These are phyloP conservation scores for Tokudaia tokunoshimensis DNA, from an alignment of 2,797 vertebrate genomes.

Conservation along the genomic window DNA sequence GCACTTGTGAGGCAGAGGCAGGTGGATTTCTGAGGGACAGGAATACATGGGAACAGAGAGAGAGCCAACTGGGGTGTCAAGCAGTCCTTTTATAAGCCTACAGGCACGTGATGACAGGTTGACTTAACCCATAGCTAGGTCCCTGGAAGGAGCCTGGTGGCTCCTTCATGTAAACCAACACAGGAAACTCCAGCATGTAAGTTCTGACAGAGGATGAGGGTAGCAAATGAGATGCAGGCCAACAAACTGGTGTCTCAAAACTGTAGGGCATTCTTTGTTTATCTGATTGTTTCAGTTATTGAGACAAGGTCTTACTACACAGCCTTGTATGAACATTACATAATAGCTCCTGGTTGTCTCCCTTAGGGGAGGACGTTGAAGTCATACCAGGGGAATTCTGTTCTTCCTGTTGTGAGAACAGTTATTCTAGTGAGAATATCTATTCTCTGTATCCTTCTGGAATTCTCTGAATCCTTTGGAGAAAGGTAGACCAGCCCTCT, in stretches of 20 bases:
- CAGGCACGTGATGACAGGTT: background rate
- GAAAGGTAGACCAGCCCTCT: background rate
- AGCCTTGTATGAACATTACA: background rate
- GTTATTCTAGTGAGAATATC: constrained; percentile 24
- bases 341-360: background rate
- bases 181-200: background rate
- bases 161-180: background rate
- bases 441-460: constrained; percentile 7
- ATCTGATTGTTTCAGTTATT: background rate
- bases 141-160: background rate
- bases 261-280: background rate
- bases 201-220: background rate
- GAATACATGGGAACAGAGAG: background rate
- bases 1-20: too few relatives aligned
- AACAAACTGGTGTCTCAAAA: background rate
- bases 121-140: background rate
- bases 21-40: background rate
- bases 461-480: background rate
- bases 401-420: background rate
- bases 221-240: background rate
- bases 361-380: background rate
- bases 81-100: background rate
- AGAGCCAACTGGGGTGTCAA: background rate
- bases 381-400: background rate
- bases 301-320: background rate